phyloP scores from a whole-genome alignment of 2,888 invertebrate genomes.

The Agrochola litura region DNA sequence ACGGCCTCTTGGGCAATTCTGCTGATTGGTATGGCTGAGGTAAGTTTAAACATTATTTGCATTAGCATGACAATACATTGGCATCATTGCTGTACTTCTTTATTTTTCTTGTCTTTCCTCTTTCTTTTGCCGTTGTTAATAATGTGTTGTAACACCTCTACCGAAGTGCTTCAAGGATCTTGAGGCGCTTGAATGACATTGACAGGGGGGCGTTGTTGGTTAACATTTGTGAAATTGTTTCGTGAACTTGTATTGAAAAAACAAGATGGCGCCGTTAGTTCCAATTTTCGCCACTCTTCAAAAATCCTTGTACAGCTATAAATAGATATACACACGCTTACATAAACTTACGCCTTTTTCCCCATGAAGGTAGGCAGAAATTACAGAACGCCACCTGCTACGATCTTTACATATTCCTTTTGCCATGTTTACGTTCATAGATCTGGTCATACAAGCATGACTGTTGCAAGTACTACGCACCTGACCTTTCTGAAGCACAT shows the following conservation, averaged over 20 bases:
- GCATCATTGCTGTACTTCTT: not conserved
- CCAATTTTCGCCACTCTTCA: not conserved
- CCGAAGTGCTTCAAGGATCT: no score
- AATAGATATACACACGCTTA: not conserved
- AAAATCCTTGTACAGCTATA: not conserved
- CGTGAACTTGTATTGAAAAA: no score
- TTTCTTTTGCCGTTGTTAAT: not conserved
- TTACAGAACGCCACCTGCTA: no score
- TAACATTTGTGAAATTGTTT: not conserved
- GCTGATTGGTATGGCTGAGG: constrained; percentile 93
- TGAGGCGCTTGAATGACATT: no score
- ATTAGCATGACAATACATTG: not conserved
- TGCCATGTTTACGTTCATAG: no score
- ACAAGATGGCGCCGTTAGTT: not conserved
- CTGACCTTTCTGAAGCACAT: no score
- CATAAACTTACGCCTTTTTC: no score
- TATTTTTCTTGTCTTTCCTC: not conserved
- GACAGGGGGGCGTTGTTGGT: not conserved
- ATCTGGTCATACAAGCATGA: no score
- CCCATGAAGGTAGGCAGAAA: no score
- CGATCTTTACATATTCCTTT: no score
- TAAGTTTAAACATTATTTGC: constrained; percentile 63
- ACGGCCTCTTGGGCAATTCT: constrained; percentile 94
- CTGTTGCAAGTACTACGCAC: no score
- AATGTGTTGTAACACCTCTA: not conserved